A percentile compares a stretch with the other conserved stretches of the same genome.
Evolutionary conservation across 2,888 invertebrate species (phyloP).

Genomic region (Sesamia inferens): DNA sequence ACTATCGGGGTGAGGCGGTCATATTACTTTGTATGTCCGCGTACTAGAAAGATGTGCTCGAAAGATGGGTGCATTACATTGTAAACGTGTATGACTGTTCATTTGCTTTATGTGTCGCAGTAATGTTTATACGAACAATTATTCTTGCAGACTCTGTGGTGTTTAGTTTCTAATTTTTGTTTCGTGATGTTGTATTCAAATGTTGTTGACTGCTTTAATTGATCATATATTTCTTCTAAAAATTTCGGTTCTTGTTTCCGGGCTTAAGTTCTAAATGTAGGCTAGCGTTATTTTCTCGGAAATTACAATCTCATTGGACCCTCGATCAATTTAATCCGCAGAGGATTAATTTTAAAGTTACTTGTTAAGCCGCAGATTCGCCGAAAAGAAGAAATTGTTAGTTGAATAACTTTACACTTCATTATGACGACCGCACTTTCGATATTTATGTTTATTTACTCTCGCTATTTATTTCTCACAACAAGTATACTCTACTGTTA

Average conservation of each 20-base stretch:
- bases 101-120: constrained; percentile 51
- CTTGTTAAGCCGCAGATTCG: neutral
- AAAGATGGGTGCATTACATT: constrained; percentile 58
- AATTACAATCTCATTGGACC: constrained; percentile 9
- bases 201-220: constrained; percentile 34
- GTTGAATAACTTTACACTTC: constrained; percentile 6
- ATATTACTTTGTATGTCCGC: constrained; percentile 55
- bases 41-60: constrained; percentile 65
- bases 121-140: constrained; percentile 32
- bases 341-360: neutral
- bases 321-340: neutral
- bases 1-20: constrained; percentile 61
- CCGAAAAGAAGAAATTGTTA: neutral
- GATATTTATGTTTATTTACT: constrained; percentile 33
- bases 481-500: constrained; percentile 18
- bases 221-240: constrained; percentile 15
- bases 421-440: constrained; percentile 21
- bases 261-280: neutral
- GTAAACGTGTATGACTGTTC: constrained; percentile 32
- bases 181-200: constrained; percentile 39
- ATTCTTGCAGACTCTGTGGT: constrained; percentile 29
- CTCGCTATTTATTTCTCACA: constrained; percentile 4
- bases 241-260: constrained; percentile 4
- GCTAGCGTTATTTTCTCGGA: neutral
- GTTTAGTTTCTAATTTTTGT: constrained; percentile 53